Base-by-base conservation (phyloP, 1,140 invertebrate genomes). In the Drosophila pseudoananassae region DNA sequence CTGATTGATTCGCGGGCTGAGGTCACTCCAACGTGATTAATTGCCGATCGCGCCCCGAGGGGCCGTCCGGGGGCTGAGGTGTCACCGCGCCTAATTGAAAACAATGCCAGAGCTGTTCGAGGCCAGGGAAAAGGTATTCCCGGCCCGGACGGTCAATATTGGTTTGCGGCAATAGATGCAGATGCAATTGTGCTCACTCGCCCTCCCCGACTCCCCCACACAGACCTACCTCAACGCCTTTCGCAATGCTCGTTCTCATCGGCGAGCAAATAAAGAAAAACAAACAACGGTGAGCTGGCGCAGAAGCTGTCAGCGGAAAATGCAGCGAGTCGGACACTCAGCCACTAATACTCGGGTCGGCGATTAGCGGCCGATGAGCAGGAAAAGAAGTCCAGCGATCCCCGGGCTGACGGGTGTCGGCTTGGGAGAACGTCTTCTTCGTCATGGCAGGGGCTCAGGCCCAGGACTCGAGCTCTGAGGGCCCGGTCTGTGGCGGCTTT, bases 21-120 rank as follows among this genome's bases (percentile, higher is more conserved):
- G 83, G 83, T 88, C 83, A 88, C 83, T 63, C 66, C 61, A 58
- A 83, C 76, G 83, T 88, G 79, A 88, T 88, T 89, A 88, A 88
- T 88, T 79, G 83, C 64, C 59, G 51, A 70, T 65, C 61, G 78
- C 27, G 33, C 10, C 17, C 8, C 12, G 3, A 10, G 38, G 6
- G 23, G 52, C 14, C 45, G 49, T 33, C 17, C 33, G 53, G 40
- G 40, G 29, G 49, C 49, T 15, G 57, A 68, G 72, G 59, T 69
- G 65, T 64, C 69, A 38, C 71, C 57, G 54, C 56, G 60, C 55
- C 70, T 56, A 65, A 73, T 66, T 65, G 51, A 38, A 59, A 55
- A 59, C 63, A 78, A 59, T 66, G 46, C 59, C 54, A 59, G 47
- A 65, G 45, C 23, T 10, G 27, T 27, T 73, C 40, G 50, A 54